Conservation (phyloP, 2,888 invertebrate genomes). For the Clitarchus hookeri region DNA sequence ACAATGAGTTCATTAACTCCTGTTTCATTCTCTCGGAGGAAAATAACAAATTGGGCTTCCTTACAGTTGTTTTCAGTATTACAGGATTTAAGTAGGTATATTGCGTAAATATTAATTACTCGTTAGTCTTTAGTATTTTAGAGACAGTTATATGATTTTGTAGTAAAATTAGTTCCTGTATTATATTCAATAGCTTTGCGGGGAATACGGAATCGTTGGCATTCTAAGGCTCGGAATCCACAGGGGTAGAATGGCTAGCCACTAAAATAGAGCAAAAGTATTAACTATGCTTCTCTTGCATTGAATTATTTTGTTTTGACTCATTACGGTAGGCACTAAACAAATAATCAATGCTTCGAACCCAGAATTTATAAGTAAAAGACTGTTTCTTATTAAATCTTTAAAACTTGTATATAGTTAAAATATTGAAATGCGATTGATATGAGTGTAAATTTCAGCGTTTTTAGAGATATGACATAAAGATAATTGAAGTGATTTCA, state of each 20-base stretch:
- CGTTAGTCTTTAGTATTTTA: constrained; percentile 26
- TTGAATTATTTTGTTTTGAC: neutral
- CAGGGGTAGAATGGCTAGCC: constrained; percentile 36
- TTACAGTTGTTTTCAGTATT: constrained; percentile 10
- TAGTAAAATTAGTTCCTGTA: neutral
- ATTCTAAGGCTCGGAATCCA: constrained; percentile 38
- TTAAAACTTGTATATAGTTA: neutral
- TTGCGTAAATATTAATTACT: constrained; percentile 17
- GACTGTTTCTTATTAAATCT: constrained; percentile 5
- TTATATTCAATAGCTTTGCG: neutral
- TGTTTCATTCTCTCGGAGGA: neutral
- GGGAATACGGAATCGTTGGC: neutral
- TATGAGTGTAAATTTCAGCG: neutral
- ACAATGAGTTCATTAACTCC: neutral
- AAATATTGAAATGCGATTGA: neutral
- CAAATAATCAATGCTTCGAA: neutral
- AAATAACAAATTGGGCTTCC: constrained; percentile 39
- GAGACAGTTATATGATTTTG: constrained; percentile 16
- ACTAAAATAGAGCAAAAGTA: neutral
- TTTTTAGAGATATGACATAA: neutral
- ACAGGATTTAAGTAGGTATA: neutral
- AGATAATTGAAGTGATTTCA: neutral
- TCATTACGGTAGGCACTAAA: neutral
- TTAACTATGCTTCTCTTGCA: neutral
- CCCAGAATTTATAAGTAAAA: constrained; percentile 14